These are phyloP conservation scores for Lucinisca nassula DNA, from an alignment of 2,888 invertebrate species.

Conservation along the genomic window DNA sequence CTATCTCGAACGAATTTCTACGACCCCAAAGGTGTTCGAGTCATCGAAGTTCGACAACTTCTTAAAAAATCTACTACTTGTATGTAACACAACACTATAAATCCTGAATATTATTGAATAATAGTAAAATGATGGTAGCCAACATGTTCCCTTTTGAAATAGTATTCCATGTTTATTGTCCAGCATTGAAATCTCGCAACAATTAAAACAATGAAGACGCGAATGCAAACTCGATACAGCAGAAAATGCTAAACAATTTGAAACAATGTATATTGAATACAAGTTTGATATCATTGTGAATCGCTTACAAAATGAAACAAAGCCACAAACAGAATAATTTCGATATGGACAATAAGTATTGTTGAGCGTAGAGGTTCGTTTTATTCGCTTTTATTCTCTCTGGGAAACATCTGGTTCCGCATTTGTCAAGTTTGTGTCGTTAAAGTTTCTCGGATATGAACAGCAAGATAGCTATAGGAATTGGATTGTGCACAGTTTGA, in stretches of 20 bases:
- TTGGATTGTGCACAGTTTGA: too few relatives aligned
- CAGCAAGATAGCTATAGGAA: too few relatives aligned
- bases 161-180: constrained; percentile 1
- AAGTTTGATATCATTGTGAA: constrained; percentile 10
- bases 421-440: too few relatives aligned
- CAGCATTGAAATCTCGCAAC: constrained; percentile 55
- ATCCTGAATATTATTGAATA: not conserved
- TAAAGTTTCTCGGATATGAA: too few relatives aligned
- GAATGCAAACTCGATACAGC: not conserved
- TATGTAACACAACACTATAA: not conserved
- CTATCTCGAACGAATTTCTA: too few relatives aligned
- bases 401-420: not conserved
- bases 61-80: not conserved
- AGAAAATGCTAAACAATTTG: constrained; percentile 12
- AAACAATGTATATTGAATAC: constrained; percentile 15
- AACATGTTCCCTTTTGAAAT: not conserved
- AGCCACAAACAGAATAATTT: constrained; percentile 9
- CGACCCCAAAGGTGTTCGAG: too few relatives aligned
- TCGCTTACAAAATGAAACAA: constrained; percentile 13
- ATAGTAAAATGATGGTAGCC: not conserved
- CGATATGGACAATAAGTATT: constrained; percentile 10
- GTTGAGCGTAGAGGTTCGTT: not conserved
- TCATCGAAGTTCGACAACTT: too few relatives aligned
- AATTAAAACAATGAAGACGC: constrained; percentile 63
- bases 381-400: constrained; percentile 11